Conservation (phyloP, 2,113 vertebrate species). For the Oreochromis niloticus region DNA sequence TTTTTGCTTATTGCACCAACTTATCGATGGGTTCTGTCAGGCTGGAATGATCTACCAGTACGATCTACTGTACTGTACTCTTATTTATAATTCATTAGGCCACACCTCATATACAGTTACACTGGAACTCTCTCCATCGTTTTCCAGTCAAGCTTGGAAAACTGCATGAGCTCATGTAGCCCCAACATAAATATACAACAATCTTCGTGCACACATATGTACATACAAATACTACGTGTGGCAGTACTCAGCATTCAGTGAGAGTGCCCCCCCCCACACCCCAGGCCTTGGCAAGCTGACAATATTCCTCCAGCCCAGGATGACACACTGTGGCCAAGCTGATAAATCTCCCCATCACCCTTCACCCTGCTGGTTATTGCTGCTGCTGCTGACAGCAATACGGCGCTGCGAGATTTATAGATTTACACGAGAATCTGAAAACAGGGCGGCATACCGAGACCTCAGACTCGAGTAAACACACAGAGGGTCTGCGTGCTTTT, state of each 20-base stretch:
- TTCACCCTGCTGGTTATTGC: background rate
- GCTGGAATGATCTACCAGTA: background rate
- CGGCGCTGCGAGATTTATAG: background rate
- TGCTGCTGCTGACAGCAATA: constrained; percentile 18
- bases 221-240: background rate
- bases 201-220: background rate
- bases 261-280: background rate
- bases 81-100: constrained; percentile 55
- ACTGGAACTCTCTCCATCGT: background rate
- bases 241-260: background rate
- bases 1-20: background rate
- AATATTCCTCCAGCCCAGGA: constrained; percentile 1
- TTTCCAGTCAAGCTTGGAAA: background rate
- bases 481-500: background rate
- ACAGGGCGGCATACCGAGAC: constrained; percentile 11
- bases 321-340: constrained; percentile 15
- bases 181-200: background rate
- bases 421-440: constrained; percentile 22
- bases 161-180: background rate
- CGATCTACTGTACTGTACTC: background rate
- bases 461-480: background rate
- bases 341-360: constrained; percentile 50
- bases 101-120: constrained; percentile 37
- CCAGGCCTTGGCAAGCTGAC: constrained; percentile 16
- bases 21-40: background rate